These are phyloP conservation scores for Cheilinus undulatus DNA, from an alignment of 2,113 vertebrate genomes.

Conservation along the genomic window DNA sequence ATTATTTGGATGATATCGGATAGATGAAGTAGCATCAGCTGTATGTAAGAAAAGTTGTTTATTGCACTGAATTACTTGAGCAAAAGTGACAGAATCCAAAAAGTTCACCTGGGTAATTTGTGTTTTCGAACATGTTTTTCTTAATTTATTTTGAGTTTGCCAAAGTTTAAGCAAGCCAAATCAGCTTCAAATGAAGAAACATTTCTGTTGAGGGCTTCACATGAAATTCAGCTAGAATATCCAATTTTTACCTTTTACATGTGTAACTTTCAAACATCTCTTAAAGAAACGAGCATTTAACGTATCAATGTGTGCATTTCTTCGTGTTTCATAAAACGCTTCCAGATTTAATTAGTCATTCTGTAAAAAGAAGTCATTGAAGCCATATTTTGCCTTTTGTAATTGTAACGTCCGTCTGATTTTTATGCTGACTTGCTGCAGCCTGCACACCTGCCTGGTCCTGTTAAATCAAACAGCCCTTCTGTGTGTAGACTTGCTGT, in stretches of 20 bases:
- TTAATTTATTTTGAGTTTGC: conserved; percentile 70
- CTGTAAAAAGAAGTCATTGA: conserved; percentile 44
- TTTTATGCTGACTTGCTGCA: conserved; percentile 6
- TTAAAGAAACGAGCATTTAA: neutral
- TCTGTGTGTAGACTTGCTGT: conserved; percentile 48
- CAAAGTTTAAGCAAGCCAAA: conserved; percentile 60
- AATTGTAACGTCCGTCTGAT: conserved; percentile 20
- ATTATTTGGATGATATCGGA: conserved; percentile 61
- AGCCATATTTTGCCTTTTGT: conserved; percentile 72
- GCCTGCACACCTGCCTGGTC: conserved; percentile 27
- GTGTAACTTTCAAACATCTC: too few relatives aligned
- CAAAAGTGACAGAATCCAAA: conserved; percentile 31
- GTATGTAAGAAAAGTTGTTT: conserved; percentile 12
- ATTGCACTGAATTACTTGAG: conserved; percentile 54
- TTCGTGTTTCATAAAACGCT: neutral
- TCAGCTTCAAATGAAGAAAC: conserved; percentile 21
- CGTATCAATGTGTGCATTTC: neutral
- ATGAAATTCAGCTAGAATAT: conserved; percentile 8
- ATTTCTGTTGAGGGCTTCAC: neutral
- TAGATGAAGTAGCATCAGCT: conserved; percentile 57
- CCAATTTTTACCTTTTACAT: conserved; percentile 39
- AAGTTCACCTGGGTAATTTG: conserved; percentile 1
- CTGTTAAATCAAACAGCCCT: conserved; percentile 26
- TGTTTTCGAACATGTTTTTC: conserved; percentile 16
- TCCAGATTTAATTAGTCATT: conserved; percentile 8